phyloP scores from a whole-genome alignment of 2,797 vertebrate genomes.

The Sebastiscus tertius region DNA sequence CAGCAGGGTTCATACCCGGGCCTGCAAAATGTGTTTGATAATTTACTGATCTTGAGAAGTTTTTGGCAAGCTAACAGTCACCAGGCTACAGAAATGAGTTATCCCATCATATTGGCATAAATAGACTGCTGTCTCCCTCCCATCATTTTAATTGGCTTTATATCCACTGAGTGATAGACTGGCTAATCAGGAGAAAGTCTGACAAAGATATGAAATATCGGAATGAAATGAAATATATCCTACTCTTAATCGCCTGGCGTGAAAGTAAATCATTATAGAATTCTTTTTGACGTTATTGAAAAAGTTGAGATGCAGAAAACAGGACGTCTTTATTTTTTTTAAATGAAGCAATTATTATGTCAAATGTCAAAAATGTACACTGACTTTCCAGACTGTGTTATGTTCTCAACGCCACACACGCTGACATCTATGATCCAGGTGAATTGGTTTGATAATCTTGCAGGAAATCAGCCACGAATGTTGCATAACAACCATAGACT shows the following conservation, averaged over 20 bases:
- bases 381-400: neutral
- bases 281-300: neutral
- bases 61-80: neutral
- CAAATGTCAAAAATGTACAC: neutral
- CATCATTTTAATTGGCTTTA: slow-evolving; percentile 11
- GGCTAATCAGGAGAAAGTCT: neutral
- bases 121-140: neutral
- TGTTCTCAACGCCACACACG: neutral
- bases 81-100: neutral
- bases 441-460: neutral
- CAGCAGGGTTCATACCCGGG: neutral
- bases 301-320: neutral
- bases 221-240: neutral
- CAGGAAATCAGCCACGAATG: neutral
- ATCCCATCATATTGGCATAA: neutral
- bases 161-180: neutral
- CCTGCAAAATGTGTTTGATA: neutral
- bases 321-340: neutral
- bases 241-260: neutral
- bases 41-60: slow-evolving; percentile 1
- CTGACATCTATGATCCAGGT: neutral
- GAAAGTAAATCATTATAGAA: neutral
- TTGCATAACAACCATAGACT: neutral
- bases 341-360: neutral
- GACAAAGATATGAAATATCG: neutral